These are phyloP conservation scores for Caenorhabditis tropicalis DNA, from an alignment of 1,140 invertebrate species.

Conservation along the genomic window DNA sequence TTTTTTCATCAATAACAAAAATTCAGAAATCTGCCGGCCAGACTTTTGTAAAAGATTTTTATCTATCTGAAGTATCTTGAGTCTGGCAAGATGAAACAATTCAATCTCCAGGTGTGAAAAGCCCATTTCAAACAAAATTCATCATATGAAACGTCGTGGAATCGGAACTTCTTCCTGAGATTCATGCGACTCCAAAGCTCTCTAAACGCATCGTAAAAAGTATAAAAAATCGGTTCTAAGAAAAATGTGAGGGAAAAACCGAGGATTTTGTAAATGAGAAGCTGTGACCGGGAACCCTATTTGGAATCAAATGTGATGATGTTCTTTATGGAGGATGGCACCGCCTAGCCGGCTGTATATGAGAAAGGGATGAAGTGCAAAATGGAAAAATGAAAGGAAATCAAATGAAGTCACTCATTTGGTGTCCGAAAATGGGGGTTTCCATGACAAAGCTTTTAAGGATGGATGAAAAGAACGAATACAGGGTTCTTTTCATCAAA, in stretches of 20 bases:
- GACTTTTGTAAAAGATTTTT: too few species aligned
- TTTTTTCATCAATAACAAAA: too few species aligned
- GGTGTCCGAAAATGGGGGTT: neutral
- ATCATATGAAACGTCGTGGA: constrained; percentile 20
- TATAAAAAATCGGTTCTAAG: neutral
- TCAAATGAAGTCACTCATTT: neutral
- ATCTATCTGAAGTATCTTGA: neutral
- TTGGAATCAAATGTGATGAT: constrained; percentile 1
- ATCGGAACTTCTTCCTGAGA: neutral
- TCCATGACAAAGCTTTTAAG: neutral
- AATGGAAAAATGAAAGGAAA: neutral
- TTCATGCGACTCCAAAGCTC: neutral
- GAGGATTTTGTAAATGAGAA: neutral
- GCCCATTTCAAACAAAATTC: constrained; percentile 27
- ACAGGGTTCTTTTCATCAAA: too few species aligned
- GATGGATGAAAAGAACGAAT: neutral
- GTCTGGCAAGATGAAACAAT: neutral
- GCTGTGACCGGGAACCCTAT: neutral
- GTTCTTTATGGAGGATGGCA: constrained; percentile 5
- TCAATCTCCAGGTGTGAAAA: constrained; percentile 28
- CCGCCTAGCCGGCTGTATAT: neutral
- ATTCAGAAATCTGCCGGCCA: too few species aligned
- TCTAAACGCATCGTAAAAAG: neutral
- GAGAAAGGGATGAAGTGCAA: neutral
- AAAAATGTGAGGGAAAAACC: neutral